Conservation (phyloP, 1,140 invertebrate genomes). For the Bombus balteatus region DNA sequence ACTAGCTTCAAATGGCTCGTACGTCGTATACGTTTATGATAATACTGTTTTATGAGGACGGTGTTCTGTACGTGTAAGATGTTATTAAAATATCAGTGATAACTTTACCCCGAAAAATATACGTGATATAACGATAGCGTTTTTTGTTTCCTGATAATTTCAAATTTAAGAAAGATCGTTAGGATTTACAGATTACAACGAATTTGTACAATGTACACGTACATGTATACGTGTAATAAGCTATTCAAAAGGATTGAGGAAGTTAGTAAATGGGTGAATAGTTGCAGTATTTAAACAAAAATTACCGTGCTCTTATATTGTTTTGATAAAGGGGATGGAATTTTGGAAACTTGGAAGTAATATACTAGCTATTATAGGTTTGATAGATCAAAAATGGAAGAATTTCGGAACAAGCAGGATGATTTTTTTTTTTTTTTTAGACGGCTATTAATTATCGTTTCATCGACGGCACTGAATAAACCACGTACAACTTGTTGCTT, state of each 20-base stretch:
- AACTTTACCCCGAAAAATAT: background rate
- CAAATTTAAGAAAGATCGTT: too few relatives aligned
- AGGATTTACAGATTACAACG: too few relatives aligned
- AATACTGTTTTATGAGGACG: background rate
- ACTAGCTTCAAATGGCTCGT: background rate
- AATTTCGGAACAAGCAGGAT: background rate
- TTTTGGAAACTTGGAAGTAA: background rate
- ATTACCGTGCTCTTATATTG: too few relatives aligned
- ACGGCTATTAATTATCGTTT: background rate
- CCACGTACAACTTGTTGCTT: constrained; percentile 13
- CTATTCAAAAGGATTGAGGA: too few relatives aligned
- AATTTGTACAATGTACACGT: too few relatives aligned
- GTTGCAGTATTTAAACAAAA: too few relatives aligned
- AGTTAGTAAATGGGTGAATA: too few relatives aligned
- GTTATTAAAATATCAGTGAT: background rate
- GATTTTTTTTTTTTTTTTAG: background rate
- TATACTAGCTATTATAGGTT: background rate
- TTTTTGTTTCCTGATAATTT: too few relatives aligned
- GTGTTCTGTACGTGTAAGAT: too few relatives aligned
- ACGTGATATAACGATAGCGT: too few relatives aligned
- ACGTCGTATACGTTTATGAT: background rate
- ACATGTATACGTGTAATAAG: too few relatives aligned
- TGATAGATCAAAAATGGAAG: background rate
- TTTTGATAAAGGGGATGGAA: background rate
- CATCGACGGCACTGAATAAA: background rate